A percentile compares a stretch with the other conserved stretches of the same genome.
Conservation (phyloP, 2,888 invertebrate species). For the Aspidiotus destructor region DNA sequence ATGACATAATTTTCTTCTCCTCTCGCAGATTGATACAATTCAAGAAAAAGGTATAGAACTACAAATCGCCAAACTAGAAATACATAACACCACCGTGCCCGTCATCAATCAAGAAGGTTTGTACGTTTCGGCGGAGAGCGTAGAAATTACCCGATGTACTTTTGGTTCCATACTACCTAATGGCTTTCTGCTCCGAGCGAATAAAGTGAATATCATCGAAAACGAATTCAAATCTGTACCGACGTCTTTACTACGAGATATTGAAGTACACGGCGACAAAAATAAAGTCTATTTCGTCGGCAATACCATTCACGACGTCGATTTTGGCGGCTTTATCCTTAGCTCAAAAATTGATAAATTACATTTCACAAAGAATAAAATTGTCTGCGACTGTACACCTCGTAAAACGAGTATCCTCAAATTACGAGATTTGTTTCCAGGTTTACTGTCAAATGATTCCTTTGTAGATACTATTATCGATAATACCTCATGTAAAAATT, state of each 20-base stretch:
- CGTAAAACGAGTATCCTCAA: slow-evolving; percentile 34
- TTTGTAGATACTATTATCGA: slow-evolving; percentile 30
- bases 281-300: slow-evolving; percentile 23
- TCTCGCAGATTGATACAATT: slow-evolving; percentile 19
- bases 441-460: slow-evolving; percentile 31
- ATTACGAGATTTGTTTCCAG: slow-evolving; percentile 34
- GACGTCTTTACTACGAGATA: slow-evolving; percentile 3
- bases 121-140: slow-evolving; percentile 14
- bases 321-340: slow-evolving; percentile 34
- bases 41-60: slow-evolving; percentile 6
- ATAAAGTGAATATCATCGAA: slow-evolving; percentile 19
- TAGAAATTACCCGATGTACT: slow-evolving; percentile 19
- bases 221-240: slow-evolving; percentile 28
- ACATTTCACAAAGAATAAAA: slow-evolving; percentile 30
- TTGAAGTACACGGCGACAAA: slow-evolving; percentile 14
- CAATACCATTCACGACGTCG: slow-evolving; percentile 29
- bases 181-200: slow-evolving; percentile 16
- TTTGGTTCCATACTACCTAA: slow-evolving; percentile 5
- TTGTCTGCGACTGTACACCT: slow-evolving; percentile 34
- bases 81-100: slow-evolving; percentile 7
- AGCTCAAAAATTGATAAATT: slow-evolving; percentile 20
- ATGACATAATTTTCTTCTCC: background rate
- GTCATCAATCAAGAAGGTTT: slow-evolving; percentile 9
- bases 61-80: slow-evolving; percentile 18
- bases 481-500: slow-evolving; percentile 32